Evolutionary conservation across 2,888 invertebrate genomes (phyloP).

Genomic region (Thereva unica): DNA sequence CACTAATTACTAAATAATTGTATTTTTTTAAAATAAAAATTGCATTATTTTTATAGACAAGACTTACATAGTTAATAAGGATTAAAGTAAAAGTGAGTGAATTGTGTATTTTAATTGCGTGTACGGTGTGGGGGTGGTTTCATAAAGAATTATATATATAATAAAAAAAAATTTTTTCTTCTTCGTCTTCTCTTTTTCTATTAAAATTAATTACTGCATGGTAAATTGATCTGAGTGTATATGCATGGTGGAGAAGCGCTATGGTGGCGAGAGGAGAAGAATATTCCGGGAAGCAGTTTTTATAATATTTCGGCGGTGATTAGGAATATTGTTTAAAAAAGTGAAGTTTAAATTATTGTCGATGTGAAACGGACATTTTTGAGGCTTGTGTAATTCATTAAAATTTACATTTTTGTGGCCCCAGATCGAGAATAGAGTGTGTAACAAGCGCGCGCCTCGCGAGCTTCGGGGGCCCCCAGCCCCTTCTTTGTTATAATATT

Average conservation of each 20-base stretch:
- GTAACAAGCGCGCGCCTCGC: constrained; percentile 31
- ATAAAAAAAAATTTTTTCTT: constrained; percentile 16
- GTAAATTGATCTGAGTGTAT: constrained; percentile 27
- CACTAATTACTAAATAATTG: constrained; percentile 16
- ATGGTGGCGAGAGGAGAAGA: no score
- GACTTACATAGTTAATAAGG: constrained; percentile 20
- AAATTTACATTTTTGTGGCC: constrained; percentile 18
- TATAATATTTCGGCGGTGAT: no score
- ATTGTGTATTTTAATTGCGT: constrained; percentile 9
- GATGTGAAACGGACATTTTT: no score
- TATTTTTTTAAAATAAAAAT: constrained; percentile 28
- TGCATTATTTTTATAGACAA: constrained; percentile 22
- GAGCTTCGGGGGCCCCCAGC: constrained; percentile 12
- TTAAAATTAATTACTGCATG: constrained; percentile 33
- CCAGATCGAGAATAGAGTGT: background rate
- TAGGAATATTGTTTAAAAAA: no score
- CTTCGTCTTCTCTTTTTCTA: constrained; percentile 23
- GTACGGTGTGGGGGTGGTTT: constrained; percentile 20
- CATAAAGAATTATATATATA: no score
- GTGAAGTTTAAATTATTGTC: no score
- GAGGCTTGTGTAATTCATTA: background rate
- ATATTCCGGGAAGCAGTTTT: no score
- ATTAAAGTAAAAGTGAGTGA: constrained; percentile 23
- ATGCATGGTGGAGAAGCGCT: background rate
- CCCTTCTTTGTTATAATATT: constrained; percentile 27